Conservation (phyloP, 2,797 vertebrate genomes). For the Gymnopithys bicolor region DNA sequence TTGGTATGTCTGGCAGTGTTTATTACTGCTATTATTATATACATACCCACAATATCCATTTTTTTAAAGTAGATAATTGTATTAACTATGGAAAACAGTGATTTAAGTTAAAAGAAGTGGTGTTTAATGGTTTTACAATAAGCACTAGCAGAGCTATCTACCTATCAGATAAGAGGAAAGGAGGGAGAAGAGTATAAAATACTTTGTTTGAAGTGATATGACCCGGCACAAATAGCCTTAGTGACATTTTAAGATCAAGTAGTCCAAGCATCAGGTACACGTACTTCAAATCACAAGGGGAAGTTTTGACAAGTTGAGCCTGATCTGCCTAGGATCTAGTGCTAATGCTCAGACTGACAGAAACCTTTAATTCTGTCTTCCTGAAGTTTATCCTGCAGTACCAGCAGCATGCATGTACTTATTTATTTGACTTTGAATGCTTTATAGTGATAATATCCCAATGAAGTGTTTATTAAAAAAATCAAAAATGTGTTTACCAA, state of each 20-base stretch:
- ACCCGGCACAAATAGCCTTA: not conserved
- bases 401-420: not conserved
- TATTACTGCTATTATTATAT: not conserved
- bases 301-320: not conserved
- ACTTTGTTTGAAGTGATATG: not conserved
- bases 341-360: not conserved
- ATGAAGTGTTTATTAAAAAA: not conserved
- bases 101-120: not conserved
- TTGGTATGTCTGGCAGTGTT: not conserved
- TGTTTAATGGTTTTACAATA: not conserved
- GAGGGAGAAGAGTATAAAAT: not conserved
- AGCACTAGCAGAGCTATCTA: not conserved
- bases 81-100: not conserved
- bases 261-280: not conserved
- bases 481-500: not conserved
- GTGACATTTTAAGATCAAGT: conserved; percentile 44
- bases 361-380: not conserved
- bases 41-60: not conserved
- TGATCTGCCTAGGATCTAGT: not conserved
- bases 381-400: not conserved
- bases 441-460: not conserved
- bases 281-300: not conserved
- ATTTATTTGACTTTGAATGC: not conserved
- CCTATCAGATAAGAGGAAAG: not conserved
- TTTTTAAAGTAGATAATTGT: not conserved